A percentile compares a stretch with the other conserved stretches of the same genome.
phyloP scores from a whole-genome alignment of 1,140 invertebrate species.

The Tyrophagus putrescentiae region DNA sequence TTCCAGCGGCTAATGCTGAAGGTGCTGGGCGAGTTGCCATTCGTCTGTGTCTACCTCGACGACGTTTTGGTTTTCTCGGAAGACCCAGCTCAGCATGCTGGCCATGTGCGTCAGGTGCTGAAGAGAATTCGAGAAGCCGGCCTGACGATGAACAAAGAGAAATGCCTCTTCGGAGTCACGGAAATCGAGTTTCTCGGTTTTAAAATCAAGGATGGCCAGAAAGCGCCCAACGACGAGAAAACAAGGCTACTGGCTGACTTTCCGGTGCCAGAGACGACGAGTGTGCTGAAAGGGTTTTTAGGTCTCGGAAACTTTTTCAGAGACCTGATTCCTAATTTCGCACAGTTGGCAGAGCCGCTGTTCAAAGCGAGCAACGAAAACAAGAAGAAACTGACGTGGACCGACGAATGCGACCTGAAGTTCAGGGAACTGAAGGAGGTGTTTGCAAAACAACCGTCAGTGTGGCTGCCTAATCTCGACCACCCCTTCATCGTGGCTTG shows the following conservation, averaged over 20 bases:
- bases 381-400: not conserved
- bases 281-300: slow-evolving; percentile 1
- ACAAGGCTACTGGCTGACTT: not conserved
- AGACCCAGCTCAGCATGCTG: slow-evolving; percentile 25
- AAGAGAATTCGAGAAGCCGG: slow-evolving; percentile 17
- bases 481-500: slow-evolving; percentile 33
- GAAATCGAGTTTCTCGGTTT: slow-evolving; percentile 6
- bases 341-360: slow-evolving; percentile 7
- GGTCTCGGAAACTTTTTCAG: slow-evolving; percentile 18
- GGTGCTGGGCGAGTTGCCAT: slow-evolving; percentile 20
- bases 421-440: slow-evolving; percentile 27
- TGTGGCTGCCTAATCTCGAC: slow-evolving; percentile 30
- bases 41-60: slow-evolving; percentile 28
- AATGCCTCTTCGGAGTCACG: slow-evolving; percentile 1
- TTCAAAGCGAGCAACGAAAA: not conserved
- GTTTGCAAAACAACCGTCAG: slow-evolving; percentile 28
- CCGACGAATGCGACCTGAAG: not conserved
- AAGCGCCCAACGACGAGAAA: not conserved
- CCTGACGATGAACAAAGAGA: slow-evolving; percentile 15
- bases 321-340: slow-evolving; percentile 16
- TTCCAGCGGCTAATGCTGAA: slow-evolving; percentile 29
- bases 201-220: not conserved
- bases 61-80: slow-evolving; percentile 27
- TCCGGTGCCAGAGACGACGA: not conserved
- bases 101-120: slow-evolving; percentile 27